Evolutionary conservation across 2,797 vertebrate species (phyloP).

Genomic region (Columba guinea): DNA sequence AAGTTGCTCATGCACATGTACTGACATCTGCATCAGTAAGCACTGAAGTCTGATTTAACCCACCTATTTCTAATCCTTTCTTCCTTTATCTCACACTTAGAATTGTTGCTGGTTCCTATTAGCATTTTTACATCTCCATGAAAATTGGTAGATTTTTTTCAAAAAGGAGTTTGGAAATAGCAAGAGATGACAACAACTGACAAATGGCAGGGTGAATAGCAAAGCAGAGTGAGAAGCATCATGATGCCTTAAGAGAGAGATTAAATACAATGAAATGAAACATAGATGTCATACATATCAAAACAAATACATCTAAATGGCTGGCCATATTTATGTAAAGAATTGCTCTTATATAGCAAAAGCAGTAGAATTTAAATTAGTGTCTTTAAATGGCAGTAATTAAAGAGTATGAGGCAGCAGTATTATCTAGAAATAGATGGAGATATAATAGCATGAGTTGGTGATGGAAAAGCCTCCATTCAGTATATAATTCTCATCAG

Average conservation of each 20-base stretch:
- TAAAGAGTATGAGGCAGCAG: not conserved
- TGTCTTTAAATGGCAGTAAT: slow-evolving; percentile 24
- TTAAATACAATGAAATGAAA: not conserved
- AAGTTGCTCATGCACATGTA: not conserved
- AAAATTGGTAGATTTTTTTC: not conserved
- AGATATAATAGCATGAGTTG: not conserved
- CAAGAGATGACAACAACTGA: not conserved
- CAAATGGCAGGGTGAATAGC: not conserved
- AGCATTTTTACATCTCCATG: not conserved
- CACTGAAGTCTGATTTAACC: not conserved
- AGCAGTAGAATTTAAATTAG: slow-evolving; percentile 18
- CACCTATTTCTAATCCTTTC: not conserved
- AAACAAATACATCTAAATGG: not conserved
- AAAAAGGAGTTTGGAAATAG: not conserved
- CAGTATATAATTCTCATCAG: slow-evolving; percentile 39
- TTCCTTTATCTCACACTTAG: not conserved
- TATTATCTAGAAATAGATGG: not conserved
- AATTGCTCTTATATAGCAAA: slow-evolving; percentile 33
- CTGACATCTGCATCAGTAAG: not conserved
- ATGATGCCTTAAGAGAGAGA: not conserved
- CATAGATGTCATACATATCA: not conserved
- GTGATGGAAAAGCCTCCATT: slow-evolving; percentile 11
- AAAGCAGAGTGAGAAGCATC: not conserved
- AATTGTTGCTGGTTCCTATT: not conserved
- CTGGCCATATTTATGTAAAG: slow-evolving; percentile 33